These are phyloP conservation scores for Stictocephala bisonia DNA, from an alignment of 2,888 invertebrate species.

Conservation along the genomic window DNA sequence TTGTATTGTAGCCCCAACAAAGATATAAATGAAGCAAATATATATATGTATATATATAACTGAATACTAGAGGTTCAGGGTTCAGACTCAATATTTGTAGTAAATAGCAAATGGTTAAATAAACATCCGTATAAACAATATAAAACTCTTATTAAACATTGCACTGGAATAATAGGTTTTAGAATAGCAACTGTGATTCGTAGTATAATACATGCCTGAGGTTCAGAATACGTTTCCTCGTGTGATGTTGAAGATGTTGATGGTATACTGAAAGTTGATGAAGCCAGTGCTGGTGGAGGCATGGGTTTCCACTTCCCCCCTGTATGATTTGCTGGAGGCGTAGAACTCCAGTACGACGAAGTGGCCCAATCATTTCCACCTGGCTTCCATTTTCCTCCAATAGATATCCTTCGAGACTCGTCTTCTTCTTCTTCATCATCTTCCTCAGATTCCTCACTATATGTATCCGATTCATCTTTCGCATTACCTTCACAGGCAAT, in stretches of 20 bases:
- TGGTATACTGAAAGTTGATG: neutral
- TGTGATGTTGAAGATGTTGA: slow-evolving; percentile 9
- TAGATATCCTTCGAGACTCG: slow-evolving; percentile 68
- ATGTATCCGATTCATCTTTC: slow-evolving; percentile 33
- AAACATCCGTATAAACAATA: no score
- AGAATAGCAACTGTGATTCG: no score
- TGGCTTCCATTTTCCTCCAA: slow-evolving; percentile 83
- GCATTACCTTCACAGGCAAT: neutral
- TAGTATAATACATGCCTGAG: no score
- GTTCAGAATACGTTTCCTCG: neutral
- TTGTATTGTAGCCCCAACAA: no score
- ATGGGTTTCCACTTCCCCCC: slow-evolving; percentile 75
- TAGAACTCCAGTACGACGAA: slow-evolving; percentile 59
- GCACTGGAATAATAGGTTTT: no score
- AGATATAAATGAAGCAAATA: no score
- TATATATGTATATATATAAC: no score
- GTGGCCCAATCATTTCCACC: slow-evolving; percentile 58
- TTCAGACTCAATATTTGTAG: no score
- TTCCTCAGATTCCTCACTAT: slow-evolving; percentile 62
- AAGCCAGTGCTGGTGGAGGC: slow-evolving; percentile 27
- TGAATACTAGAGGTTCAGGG: no score
- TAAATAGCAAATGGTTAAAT: no score
- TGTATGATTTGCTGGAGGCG: slow-evolving; percentile 68
- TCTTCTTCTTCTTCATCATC: slow-evolving; percentile 66
- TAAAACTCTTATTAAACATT: no score